Evolutionary conservation across 2,113 vertebrate species (phyloP).

Genomic region (Rafetus swinhoei): DNA sequence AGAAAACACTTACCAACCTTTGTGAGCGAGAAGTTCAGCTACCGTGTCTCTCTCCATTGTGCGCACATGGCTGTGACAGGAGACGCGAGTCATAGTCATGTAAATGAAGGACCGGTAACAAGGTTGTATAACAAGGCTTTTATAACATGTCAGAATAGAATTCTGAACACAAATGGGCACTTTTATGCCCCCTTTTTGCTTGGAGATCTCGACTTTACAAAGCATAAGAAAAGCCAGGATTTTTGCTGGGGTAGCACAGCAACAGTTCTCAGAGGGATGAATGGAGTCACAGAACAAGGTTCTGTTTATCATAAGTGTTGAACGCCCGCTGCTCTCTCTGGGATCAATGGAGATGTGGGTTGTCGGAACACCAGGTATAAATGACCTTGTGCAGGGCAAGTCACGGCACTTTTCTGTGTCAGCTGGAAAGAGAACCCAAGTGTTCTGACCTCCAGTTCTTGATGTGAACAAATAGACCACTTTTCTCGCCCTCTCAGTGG

Average conservation of each 20-base stretch:
- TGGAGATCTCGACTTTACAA: not conserved
- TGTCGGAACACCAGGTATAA: not conserved
- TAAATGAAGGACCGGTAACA: fast-evolving
- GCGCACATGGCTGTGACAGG: fast-evolving
- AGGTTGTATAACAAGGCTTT: not conserved
- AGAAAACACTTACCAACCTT: not conserved
- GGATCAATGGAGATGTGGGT: fast-evolving
- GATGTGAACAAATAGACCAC: fast-evolving
- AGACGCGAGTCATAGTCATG: fast-evolving
- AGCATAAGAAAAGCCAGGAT: fast-evolving
- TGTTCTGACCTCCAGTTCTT: slow-evolving; percentile 2
- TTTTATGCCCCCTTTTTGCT: not conserved
- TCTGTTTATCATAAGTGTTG: not conserved
- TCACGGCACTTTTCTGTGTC: not conserved
- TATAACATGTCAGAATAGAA: fast-evolving
- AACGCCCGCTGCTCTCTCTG: fast-evolving
- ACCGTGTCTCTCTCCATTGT: fast-evolving
- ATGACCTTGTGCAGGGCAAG: not conserved
- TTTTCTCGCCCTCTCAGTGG: fast-evolving
- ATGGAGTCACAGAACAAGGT: not conserved
- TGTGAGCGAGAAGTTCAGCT: not conserved
- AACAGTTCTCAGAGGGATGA: not conserved
- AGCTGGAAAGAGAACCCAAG: not conserved
- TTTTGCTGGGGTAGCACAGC: not conserved
- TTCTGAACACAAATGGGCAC: not conserved